phyloP scores from a whole-genome alignment of 2,888 invertebrate genomes.

The Acleris literana region DNA sequence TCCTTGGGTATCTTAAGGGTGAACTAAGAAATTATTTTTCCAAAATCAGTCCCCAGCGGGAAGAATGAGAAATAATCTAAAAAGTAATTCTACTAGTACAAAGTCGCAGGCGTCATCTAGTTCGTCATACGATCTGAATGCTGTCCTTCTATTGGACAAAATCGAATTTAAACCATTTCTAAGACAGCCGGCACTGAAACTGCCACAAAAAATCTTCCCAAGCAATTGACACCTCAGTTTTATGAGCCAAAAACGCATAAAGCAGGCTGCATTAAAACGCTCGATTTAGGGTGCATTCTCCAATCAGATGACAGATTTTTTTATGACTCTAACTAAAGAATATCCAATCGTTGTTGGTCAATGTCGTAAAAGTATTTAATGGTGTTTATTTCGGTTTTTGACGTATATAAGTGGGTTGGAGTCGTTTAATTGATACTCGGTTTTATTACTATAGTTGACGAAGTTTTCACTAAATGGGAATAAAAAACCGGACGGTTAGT shows the following conservation, averaged over 20 bases:
- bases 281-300: constrained; percentile 65
- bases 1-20: too few species aligned
- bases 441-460: too few species aligned
- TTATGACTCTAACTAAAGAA: constrained; percentile 60
- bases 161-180: neutral
- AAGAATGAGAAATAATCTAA: too few species aligned
- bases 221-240: constrained; percentile 77
- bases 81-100: too few species aligned
- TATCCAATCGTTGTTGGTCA: constrained; percentile 69
- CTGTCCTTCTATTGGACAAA: neutral
- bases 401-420: constrained; percentile 25
- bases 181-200: neutral
- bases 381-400: constrained; percentile 17
- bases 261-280: constrained; percentile 62
- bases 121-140: neutral
- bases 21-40: too few species aligned
- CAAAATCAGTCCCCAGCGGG: too few species aligned
- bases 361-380: constrained; percentile 73
- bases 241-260: constrained; percentile 62
- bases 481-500: too few species aligned
- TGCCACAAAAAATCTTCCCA: constrained; percentile 41
- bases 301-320: constrained; percentile 68
- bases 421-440: neutral
- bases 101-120: too few species aligned
- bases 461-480: too few species aligned